phyloP scores from a whole-genome alignment of 2,888 invertebrate species.

The Erebia epiphron region DNA sequence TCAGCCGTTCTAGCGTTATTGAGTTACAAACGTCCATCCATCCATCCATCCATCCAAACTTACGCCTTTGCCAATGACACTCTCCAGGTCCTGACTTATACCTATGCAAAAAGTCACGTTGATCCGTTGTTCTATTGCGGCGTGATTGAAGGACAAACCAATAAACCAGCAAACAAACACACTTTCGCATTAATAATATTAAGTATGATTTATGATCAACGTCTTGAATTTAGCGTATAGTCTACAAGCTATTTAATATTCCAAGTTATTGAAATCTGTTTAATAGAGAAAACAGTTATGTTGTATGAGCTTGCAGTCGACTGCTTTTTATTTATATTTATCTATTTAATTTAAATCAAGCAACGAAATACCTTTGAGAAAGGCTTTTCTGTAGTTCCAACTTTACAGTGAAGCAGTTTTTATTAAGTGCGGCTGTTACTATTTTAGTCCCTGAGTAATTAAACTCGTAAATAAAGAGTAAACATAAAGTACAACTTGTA shows the following conservation, averaged over 20 bases:
- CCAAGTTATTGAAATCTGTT: neutral
- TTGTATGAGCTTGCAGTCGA: neutral
- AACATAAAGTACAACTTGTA: constrained; percentile 10
- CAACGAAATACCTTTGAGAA: neutral
- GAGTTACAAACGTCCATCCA: no score
- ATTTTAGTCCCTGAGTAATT: neutral
- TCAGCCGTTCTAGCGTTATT: no score
- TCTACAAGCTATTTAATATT: neutral
- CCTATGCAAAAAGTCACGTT: no score
- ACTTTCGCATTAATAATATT: no score
- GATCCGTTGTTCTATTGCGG: no score
- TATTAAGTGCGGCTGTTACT: neutral
- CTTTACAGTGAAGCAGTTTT: neutral
- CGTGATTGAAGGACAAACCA: no score
- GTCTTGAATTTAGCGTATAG: neutral
- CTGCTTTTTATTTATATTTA: neutral
- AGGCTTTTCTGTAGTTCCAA: neutral
- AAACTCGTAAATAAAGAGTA: neutral
- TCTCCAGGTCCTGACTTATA: no score
- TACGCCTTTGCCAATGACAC: no score
- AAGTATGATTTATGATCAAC: no score
- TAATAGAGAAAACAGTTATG: neutral
- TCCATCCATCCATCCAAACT: no score
- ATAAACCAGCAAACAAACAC: neutral
- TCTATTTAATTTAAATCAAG: no score